phyloP scores from a whole-genome alignment of 2,797 vertebrate genomes.

The Lacerta viridis region DNA sequence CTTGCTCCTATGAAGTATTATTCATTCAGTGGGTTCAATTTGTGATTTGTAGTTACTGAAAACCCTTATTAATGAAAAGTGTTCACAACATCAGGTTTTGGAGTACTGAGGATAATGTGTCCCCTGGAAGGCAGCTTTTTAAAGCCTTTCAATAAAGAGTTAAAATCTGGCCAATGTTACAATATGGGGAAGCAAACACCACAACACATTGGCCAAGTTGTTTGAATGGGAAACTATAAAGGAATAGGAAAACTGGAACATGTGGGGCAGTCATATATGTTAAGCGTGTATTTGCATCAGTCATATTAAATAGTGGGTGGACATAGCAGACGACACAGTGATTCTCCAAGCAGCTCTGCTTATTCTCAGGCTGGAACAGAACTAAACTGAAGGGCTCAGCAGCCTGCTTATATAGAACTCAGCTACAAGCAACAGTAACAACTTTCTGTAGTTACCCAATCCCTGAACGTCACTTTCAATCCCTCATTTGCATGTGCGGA shows the following conservation, averaged over 20 bases:
- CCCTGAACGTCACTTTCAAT: too few relatives aligned
- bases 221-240: background rate
- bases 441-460: too few relatives aligned
- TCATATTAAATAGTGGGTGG: background rate
- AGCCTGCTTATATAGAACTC: too few relatives aligned
- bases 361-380: too few relatives aligned
- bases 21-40: background rate
- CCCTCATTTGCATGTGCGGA: too few relatives aligned
- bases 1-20: background rate
- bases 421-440: too few relatives aligned
- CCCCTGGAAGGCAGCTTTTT: background rate
- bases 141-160: background rate
- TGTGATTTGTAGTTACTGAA: background rate
- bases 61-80: background rate
- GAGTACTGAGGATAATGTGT: background rate
- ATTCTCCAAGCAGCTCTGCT: too few relatives aligned
- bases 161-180: background rate
- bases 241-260: background rate
- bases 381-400: too few relatives aligned
- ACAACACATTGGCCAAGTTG: too few relatives aligned
- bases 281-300: background rate
- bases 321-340: too few relatives aligned
- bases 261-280: background rate
- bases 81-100: background rate
- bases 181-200: background rate